Base-by-base conservation (phyloP, 2,797 vertebrate species). In the Eulemur albifrons region DNA sequence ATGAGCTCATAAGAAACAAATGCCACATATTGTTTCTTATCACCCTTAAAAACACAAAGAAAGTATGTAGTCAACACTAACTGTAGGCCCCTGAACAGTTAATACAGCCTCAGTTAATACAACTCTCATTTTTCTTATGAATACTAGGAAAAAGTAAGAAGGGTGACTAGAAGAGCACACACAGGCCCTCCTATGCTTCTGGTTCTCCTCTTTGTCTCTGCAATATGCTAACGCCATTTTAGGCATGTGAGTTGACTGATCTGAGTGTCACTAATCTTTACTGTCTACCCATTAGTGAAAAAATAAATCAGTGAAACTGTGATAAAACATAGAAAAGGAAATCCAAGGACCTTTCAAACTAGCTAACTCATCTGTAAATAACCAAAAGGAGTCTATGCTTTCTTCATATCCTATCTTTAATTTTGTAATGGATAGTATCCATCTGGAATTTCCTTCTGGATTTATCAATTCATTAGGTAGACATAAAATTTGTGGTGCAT, bases 401-500 rank as follows among this genome's bases (percentile, higher is more conserved):
- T 91, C 38, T 94, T 93, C 9, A 59, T 40, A 32, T 2, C 2
- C 10, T 57, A 13, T 21, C 30, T 94, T 93, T 93, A 91, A 85
- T 85, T 93, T 96, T 84, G 75, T 40, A 89, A 45, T 20, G 43
- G 69, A 93, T 0, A 32, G n/a, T 32, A 35, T 12, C 40, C 43
- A 75, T 45, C 63, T 85, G 76, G 76, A 90, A 92, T 90, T 94
- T 95, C 61, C 77, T 92, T 77, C 67, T 38, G 65, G 43, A 67
- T 38, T 90, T 87, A 94, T 38, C 59, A 90, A 79, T 84, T 67
- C 54, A 69, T 38, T 61, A 17, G 9, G 6, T 35, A 81, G 81
- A 65, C 63, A 84, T 57, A 92, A 89, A 88, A 76, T 80, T 73
- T 65, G 25, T 95, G 81, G 45, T 72, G 30, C 15, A 23, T 84